Evolutionary conservation across 1,140 invertebrate genomes (phyloP).

Genomic region (Drosophila cardini): DNA sequence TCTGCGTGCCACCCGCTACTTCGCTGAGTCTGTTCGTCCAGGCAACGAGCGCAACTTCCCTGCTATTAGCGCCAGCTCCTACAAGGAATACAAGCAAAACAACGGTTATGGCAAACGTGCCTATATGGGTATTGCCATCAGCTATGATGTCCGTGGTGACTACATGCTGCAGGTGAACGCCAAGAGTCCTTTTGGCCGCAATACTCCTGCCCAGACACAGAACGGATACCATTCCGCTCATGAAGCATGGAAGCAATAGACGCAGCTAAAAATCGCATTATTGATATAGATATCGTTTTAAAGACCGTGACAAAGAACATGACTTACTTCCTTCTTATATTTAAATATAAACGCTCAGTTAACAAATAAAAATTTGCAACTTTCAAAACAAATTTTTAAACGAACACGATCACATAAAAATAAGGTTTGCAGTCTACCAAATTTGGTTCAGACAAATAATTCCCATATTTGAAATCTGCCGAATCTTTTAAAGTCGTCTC

Average conservation of each 20-base stretch:
- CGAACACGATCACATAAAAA: too few species aligned
- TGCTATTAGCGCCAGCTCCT: slow-evolving; percentile 71
- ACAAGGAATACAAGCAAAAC: slow-evolving; percentile 74
- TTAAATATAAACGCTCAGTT: too few species aligned
- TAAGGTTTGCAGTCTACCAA: too few species aligned
- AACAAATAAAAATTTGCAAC: too few species aligned
- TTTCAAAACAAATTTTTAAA: too few species aligned
- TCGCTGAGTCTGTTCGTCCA: slow-evolving; percentile 87
- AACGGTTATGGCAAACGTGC: slow-evolving; percentile 74
- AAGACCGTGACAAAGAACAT: too few species aligned
- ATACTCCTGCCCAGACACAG: slow-evolving; percentile 70
- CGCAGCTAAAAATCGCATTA: slow-evolving; percentile 27
- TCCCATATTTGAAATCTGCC: too few species aligned
- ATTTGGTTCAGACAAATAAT: too few species aligned
- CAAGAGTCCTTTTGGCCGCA: slow-evolving; percentile 81
- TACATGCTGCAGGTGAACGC: slow-evolving; percentile 80
- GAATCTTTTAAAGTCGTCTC: too few species aligned
- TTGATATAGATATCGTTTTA: too few species aligned
- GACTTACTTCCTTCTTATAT: too few species aligned
- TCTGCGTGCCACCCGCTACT: slow-evolving; percentile 87
- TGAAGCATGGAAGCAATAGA: slow-evolving; percentile 61
- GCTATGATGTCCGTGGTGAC: slow-evolving; percentile 72
- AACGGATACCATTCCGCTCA: slow-evolving; percentile 67
- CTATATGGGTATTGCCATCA: slow-evolving; percentile 80
- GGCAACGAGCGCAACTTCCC: slow-evolving; percentile 81